phyloP scores from a whole-genome alignment of 2,113 vertebrate species.

The Psephotus haematonotus region DNA sequence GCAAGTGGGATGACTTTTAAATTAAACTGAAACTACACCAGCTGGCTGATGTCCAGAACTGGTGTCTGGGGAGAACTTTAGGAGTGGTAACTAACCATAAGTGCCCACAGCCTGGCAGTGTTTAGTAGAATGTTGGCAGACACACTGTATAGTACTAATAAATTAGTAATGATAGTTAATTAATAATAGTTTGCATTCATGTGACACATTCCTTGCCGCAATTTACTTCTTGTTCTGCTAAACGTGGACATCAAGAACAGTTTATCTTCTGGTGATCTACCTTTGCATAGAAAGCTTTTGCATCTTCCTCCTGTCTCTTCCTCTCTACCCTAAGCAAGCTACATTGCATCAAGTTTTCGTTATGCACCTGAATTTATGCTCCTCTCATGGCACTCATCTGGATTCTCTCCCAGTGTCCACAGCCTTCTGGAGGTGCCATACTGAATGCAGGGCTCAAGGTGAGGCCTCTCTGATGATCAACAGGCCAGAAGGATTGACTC shows the following conservation, averaged over 20 bases:
- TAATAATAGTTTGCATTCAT: slow-evolving; percentile 32
- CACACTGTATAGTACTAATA: background rate
- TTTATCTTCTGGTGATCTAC: background rate
- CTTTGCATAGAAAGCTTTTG: background rate
- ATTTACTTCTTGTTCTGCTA: slow-evolving; percentile 21
- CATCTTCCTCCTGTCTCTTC: background rate
- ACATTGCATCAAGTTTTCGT: background rate
- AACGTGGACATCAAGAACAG: background rate
- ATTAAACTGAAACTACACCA: slow-evolving; percentile 2
- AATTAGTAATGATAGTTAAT: slow-evolving; percentile 61
- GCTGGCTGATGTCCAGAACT: slow-evolving; percentile 36
- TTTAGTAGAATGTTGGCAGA: slow-evolving; percentile 54
- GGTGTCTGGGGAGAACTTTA: slow-evolving; percentile 18
- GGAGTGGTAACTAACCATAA: slow-evolving; percentile 41
- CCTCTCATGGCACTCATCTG: background rate
- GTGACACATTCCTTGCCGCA: slow-evolving; percentile 6
- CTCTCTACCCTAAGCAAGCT: background rate
- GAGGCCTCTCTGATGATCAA: background rate
- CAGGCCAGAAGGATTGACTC: background rate
- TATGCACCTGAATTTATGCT: background rate
- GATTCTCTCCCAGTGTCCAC: background rate
- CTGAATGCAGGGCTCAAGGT: background rate
- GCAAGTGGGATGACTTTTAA: slow-evolving; percentile 22
- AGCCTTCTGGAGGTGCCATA: background rate
- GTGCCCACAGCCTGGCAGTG: slow-evolving; percentile 17